phyloP scores from a whole-genome alignment of 2,113 vertebrate species.

The Garra rufa region DNA sequence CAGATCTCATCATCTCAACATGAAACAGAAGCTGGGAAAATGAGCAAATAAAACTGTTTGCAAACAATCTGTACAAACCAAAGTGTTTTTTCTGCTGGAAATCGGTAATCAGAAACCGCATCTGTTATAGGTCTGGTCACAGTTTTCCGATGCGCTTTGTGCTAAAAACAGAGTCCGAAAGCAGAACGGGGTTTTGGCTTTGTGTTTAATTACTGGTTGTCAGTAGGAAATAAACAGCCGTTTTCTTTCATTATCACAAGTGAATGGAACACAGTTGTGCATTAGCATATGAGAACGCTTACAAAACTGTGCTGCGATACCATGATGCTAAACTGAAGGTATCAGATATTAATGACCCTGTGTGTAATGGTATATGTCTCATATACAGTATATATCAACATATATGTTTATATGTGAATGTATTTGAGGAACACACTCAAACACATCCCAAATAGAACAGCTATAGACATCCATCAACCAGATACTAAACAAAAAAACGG shows the following conservation, averaged over 20 bases:
- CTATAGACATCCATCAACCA: constrained; percentile 29
- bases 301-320: neutral
- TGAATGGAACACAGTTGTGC: constrained; percentile 1
- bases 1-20: neutral
- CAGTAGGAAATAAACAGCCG: constrained; percentile 7
- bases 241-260: constrained; percentile 14
- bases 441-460: neutral
- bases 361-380: constrained; percentile 9
- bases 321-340: neutral
- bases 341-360: neutral
- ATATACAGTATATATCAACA: neutral
- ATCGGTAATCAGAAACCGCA: neutral
- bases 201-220: constrained; percentile 34
- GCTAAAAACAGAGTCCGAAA: neutral
- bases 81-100: neutral
- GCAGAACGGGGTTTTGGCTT: neutral
- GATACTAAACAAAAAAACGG: constrained; percentile 43
- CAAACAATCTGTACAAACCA: neutral
- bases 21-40: neutral
- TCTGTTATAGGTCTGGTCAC: neutral
- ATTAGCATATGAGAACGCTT: constrained; percentile 29
- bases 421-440: constrained; percentile 10
- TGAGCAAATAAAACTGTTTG: constrained; percentile 8
- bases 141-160: neutral
- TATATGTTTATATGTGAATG: constrained; percentile 14